Base-by-base conservation (phyloP, 2,888 invertebrate genomes). In the Amblyteles armatorius region DNA sequence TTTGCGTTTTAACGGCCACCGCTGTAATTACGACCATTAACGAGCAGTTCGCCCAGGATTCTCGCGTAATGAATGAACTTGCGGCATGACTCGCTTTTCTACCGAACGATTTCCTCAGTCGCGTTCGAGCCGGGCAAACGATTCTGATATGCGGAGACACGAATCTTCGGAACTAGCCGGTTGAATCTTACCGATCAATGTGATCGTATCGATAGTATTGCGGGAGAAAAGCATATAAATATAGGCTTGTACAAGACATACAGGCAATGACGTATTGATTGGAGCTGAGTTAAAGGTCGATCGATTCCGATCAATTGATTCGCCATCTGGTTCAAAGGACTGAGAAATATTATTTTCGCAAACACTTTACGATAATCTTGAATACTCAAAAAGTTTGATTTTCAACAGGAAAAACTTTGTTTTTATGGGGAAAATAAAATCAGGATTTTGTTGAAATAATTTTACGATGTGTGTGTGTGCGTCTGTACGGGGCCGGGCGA, bases 1-100 rank as follows among this genome's bases (percentile, higher is more conserved):
- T 87, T 87, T 85, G 87, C 86, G 88, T 86, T 88, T 88, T 86
- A 87, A 88, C 85, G 85, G 86, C 84, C 72, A 80, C 80, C 82
- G 80, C 78, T 78, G 88, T 89, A 90, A 90, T 90, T 89, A 89
- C 89, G 79, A 57, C 84, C 89, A 90, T 90, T 90, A 90, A 90
- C 88, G 89, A 90, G 89, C 88, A 85, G 86, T 88, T 89, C 87
- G 86, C 73, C 79, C 85, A 84, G 87, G 88, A 89, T 89, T 87
- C 88, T 83, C 87, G 85, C 85, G 87, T 89, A 89, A 89, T 87
- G 88, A 89, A 90, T 86, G 87, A 86, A 88, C 88, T 84, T 82
- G 71, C 77, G 87, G 83, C 85, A 80, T 60, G 78, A 83, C 83
- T 87, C 68, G 81, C 85, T 88, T 87, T 87, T 85, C 83, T 84